phyloP scores from a whole-genome alignment of 2,113 vertebrate species.

The Pithys albifrons region DNA sequence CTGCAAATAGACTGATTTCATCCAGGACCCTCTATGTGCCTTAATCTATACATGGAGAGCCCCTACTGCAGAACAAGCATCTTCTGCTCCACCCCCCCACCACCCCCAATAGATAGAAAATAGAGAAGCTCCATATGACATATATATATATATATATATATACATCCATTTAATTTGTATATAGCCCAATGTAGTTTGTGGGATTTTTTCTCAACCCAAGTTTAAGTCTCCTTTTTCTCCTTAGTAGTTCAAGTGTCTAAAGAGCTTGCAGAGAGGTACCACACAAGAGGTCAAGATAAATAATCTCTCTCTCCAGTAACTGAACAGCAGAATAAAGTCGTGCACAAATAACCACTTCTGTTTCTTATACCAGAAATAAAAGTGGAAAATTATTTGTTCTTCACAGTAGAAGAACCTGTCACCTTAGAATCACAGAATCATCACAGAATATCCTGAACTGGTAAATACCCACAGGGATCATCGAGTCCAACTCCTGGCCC shows the following conservation, averaged over 20 bases:
- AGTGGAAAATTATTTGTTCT: background rate
- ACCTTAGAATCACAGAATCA: background rate
- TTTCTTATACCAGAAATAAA: background rate
- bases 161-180: fast-evolving
- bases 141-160: background rate
- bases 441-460: background rate
- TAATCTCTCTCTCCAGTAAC: background rate
- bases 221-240: background rate
- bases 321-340: background rate
- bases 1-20: background rate
- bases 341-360: background rate
- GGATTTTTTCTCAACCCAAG: background rate
- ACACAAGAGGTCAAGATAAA: background rate
- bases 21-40: background rate
- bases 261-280: background rate
- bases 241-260: background rate
- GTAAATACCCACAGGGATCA: background rate
- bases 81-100: fast-evolving
- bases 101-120: background rate
- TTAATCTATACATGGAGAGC: background rate
- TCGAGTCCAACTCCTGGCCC: background rate
- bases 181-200: background rate
- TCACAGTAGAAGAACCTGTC: background rate
- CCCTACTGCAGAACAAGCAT: background rate
- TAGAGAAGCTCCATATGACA: background rate